Base-by-base conservation (phyloP, 2,797 vertebrate genomes). In the Brachyrhaphis roseni region DNA sequence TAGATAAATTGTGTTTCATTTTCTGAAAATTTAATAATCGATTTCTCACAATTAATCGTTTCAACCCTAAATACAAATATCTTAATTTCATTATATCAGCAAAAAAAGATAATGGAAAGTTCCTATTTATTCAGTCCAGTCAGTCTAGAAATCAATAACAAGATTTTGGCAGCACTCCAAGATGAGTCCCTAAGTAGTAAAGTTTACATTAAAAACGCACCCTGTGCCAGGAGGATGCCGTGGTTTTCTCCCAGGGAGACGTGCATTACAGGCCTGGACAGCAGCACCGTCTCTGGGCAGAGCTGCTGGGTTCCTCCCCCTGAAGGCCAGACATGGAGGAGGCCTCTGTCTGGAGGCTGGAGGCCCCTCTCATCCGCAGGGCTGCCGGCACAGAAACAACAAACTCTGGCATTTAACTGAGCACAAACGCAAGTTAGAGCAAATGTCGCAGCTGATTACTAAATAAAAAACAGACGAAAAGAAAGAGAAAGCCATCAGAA, bases 191-290 rank as follows among this genome's bases (percentile, higher is more conserved):
- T 18, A 15, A 34, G 4, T 41, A 23, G 18, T 8, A 76, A 72
- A 6, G 8, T 13, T 39, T 41, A 46, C 11, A 45, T 66, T 39
- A 62, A 39, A 41, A 23, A 66, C 85, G 71, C 95, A 99, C 98
- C 97, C 86, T 97, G 96, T 72, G 96, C 96, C 76, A 99, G 93
- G 78, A 99, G 94, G 72, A 99, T 88, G 7, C 97, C 98, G 85
- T 99, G 98, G 76, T 93, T 94, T 83, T 94, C 93, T 78, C 98
- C 98, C 64, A 99, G 95, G 28, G 97, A 95, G 45, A 95, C 96
- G 82, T 99, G 98, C 59, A 97, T 81, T 16, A 99, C 97, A 1
- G 97, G 95, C 86, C 94, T 96, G 84, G 96, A 92, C 70, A 96
- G 95, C 45, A 95, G 94, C 88, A 98, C 91, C 78, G 95, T 96